phyloP scores from a whole-genome alignment of 1,140 invertebrate genomes.

The Aporrectodea caliginosa region DNA sequence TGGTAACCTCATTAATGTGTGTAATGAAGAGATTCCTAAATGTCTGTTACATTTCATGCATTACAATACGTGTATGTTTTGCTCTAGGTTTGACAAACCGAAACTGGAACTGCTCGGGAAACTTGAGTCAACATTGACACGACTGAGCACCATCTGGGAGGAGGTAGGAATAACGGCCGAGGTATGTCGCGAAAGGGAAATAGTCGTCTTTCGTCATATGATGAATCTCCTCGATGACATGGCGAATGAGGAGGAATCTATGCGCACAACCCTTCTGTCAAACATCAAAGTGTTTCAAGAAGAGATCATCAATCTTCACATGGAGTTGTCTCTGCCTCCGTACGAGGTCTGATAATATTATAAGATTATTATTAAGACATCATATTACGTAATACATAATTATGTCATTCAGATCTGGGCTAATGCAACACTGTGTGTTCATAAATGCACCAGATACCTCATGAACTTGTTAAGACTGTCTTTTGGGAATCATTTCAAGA shows the following conservation, averaged over 20 bases:
- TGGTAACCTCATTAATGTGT: too few relatives aligned
- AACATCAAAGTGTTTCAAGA: background rate
- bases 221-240: background rate
- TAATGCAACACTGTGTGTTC: too few relatives aligned
- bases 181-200: background rate
- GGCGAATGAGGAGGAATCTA: background rate
- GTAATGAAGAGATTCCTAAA: too few relatives aligned
- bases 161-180: background rate
- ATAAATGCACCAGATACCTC: too few relatives aligned
- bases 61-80: too few relatives aligned
- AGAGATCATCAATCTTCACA: background rate
- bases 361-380: too few relatives aligned
- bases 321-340: background rate
- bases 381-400: too few relatives aligned
- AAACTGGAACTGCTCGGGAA: background rate
- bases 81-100: background rate
- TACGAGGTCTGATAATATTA: background rate
- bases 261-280: background rate
- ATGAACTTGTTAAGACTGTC: too few relatives aligned
- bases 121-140: background rate
- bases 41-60: too few relatives aligned
- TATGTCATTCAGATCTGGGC: too few relatives aligned
- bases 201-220: background rate
- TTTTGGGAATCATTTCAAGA: too few relatives aligned
- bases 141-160: background rate